phyloP scores from a whole-genome alignment of 2,888 invertebrate genomes.

The Uropetala carovei region DNA sequence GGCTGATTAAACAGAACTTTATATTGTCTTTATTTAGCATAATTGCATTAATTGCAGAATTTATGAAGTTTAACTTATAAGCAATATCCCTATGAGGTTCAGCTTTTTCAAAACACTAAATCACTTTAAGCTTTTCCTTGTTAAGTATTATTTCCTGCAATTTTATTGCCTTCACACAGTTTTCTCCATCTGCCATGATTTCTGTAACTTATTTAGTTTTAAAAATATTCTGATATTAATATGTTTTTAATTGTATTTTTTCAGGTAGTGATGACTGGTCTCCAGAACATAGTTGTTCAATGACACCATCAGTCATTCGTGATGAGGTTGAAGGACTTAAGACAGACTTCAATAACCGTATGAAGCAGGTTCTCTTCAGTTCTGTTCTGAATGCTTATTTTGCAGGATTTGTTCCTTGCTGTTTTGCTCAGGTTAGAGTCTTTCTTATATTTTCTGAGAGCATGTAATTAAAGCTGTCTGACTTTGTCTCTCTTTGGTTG shows the following conservation, averaged over 20 bases:
- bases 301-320: constrained; percentile 83
- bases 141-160: background rate
- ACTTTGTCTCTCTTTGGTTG: background rate
- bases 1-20: too few species aligned
- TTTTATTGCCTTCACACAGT: background rate
- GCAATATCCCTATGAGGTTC: too few species aligned
- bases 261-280: constrained; percentile 51
- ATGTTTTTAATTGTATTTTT: background rate
- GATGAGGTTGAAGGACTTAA: constrained; percentile 91
- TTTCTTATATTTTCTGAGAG: background rate
- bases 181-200: too few species aligned
- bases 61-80: too few species aligned
- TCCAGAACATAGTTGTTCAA: constrained; percentile 86
- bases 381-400: constrained; percentile 92
- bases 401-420: constrained; percentile 91
- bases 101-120: too few species aligned
- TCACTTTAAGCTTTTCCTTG: background rate
- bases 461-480: background rate
- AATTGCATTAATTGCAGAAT: too few species aligned
- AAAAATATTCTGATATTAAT: background rate
- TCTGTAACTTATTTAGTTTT: background rate
- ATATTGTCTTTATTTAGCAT: too few species aligned
- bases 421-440: constrained; percentile 87
- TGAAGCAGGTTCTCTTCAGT: constrained; percentile 92
- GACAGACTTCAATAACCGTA: constrained; percentile 91